A percentile compares a stretch with the other conserved stretches of the same genome.
These are phyloP conservation scores for Rhyacophila evoluta DNA, from an alignment of 2,888 invertebrate genomes.

Conservation along the genomic window DNA sequence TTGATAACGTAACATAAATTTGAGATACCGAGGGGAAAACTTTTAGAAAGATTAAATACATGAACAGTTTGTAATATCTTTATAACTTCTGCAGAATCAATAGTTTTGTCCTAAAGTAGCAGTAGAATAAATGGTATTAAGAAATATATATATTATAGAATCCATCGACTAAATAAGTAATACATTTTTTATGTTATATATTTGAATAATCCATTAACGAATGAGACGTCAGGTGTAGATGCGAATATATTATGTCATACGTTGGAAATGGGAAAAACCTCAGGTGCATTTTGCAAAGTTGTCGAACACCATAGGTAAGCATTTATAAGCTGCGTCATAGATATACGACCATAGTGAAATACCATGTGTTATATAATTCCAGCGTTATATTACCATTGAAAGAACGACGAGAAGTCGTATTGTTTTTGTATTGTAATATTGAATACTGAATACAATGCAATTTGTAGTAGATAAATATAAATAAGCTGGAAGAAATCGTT, in stretches of 20 bases:
- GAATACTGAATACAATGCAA: too few species aligned
- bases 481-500: too few species aligned
- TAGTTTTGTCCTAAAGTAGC: neutral
- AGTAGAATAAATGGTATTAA: neutral
- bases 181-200: too few species aligned
- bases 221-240: neutral
- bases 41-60: neutral
- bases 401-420: too few species aligned
- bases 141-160: neutral
- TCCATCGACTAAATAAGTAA: too few species aligned
- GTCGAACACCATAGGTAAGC: neutral
- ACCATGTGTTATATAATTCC: neutral
- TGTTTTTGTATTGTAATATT: too few species aligned
- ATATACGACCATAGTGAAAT: neutral
- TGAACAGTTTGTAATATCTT: neutral
- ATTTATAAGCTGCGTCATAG: neutral
- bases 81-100: neutral
- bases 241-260: neutral
- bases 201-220: slow-evolving; percentile 19
- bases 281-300: slow-evolving; percentile 1
- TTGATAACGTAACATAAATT: neutral
- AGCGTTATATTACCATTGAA: neutral
- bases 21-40: neutral
- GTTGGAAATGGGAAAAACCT: neutral
- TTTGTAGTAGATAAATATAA: too few species aligned